Base-by-base conservation (phyloP, 2,797 vertebrate species). In the Chrosomus eos region DNA sequence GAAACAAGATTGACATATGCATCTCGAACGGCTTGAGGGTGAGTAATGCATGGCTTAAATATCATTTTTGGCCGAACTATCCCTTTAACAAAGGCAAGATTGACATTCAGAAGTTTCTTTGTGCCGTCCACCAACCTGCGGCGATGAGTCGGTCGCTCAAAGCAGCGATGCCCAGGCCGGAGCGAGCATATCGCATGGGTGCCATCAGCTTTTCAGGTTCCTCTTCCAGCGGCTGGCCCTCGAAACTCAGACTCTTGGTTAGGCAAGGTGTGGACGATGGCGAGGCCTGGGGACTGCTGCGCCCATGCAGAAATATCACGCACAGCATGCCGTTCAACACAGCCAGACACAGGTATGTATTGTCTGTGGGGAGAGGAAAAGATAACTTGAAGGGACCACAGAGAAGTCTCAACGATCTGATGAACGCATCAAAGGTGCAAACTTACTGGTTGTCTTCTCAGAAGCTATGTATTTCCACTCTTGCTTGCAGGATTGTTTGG, bases 401-500 rank as follows among this genome's bases (percentile, higher is more conserved):
- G 14, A 76, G 14, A 75, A n/a, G 16, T 45, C 33, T 19, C 3
- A 18, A 31, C 3, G 21, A 48, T 74, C 53, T 66, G 14, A 43
- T 40, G 21, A 71, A 62, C 10, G 13, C 51, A 1, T 48, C 16
- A 33, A 31, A 73, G 14, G 11, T 48, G 67, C 66, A 60, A 23
- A 93, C 98, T 97, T 95, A 99, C 98, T 97, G 91, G 96, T 95
- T 67, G 97, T 99, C 94, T 98, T 99, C 94, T 99, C 98, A 7
- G 98, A 99, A 91, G 98, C 98, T 90, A 99, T 96, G 93, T 98
- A 99, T 95, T 99, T 99, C 98, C 98, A 99, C 90, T 99, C 97
- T 86, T 97, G 97, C 92, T 97, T 97, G 95, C 95, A 94, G 36
- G 93, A 95, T 90, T 93, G 96, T 90, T 96, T 93, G 84, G 95